Conservation (phyloP, 1,140 invertebrate genomes). For the Zaprionus ornatus region DNA sequence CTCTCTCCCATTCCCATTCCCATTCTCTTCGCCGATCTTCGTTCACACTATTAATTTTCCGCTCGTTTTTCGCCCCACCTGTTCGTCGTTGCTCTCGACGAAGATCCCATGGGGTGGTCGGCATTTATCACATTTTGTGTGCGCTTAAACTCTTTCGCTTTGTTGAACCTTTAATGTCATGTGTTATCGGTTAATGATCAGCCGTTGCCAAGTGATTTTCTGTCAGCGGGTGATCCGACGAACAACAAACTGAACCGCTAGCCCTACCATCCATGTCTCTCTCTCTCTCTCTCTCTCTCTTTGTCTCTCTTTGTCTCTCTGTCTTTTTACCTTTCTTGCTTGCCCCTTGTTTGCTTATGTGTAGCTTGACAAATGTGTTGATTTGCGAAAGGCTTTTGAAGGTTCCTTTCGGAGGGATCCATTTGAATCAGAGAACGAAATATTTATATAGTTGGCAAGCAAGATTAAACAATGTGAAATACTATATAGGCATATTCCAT, state of each 20-base stretch:
- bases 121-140: conserved; percentile 81
- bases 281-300: not conserved
- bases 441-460: no score
- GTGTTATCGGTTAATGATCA: conserved; percentile 83
- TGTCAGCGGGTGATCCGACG: conserved; percentile 73
- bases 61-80: conserved; percentile 65
- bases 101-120: conserved; percentile 74
- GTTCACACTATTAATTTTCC: conserved; percentile 83
- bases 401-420: not conserved
- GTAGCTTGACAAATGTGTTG: conserved; percentile 71
- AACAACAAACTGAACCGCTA: not conserved
- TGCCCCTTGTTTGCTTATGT: conserved; percentile 31
- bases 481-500: no score
- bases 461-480: no score
- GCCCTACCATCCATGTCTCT: conserved; percentile 8
- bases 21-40: conserved; percentile 44
- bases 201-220: conserved; percentile 79
- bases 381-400: conserved; percentile 45
- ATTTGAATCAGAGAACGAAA: not conserved
- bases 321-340: conserved; percentile 24
- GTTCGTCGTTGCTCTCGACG: conserved; percentile 33
- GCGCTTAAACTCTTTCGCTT: conserved; percentile 69
- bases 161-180: conserved; percentile 81
- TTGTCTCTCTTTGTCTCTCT: not conserved
- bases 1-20: conserved; percentile 10